Evolutionary conservation across 2,888 invertebrate species (phyloP), one percentile per base, ranked within the genome.

Genomic region (Sarcophaga variegata): DNA sequence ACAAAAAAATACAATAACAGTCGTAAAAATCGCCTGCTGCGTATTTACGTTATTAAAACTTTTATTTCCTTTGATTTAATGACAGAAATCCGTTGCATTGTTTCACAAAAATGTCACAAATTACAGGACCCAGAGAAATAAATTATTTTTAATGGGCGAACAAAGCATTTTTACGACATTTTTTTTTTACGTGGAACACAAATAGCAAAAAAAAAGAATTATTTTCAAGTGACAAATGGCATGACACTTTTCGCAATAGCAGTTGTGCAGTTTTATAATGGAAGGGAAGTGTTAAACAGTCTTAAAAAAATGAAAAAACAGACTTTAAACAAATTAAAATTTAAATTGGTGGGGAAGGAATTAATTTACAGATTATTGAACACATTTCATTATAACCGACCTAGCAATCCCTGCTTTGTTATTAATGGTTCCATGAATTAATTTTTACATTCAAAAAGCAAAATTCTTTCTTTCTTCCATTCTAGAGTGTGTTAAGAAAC

Each of bases 81-180:
- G 12, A 17, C 17, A 54, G 17, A 54, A 64, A 25, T 54, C 54
- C 64, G 17, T 37, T 37, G 27, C 20, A 47, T 81, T 67, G 66
- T 54, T 72, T 49, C 60, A 67, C 77, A 37, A 37, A 37, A 37
- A 37, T 37, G 37, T 37, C 37, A 37, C 37, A 45, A 63, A 63
- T 72, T 67, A 69, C 25, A 64, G 47, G 49, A 75, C 75, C 17
- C 64, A 69, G 70, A 27, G 27, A 63, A 75, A 70, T 71, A 85
- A 75, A 80, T 84, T 66, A 64, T 66, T 75, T 79, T 78, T 66
- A 82, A 79, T 72, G 62, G 62, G 78, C 70, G 75, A 66, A 66
- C 45, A 82, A 79, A 82, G 49, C 82, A 79, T 60, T 85, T 37
- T 79, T 71, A 79, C 70, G 75, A 76, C 85, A 79, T 67, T 81